phyloP scores from a whole-genome alignment of 2,888 invertebrate genomes.

The Lysandra bellargus region DNA sequence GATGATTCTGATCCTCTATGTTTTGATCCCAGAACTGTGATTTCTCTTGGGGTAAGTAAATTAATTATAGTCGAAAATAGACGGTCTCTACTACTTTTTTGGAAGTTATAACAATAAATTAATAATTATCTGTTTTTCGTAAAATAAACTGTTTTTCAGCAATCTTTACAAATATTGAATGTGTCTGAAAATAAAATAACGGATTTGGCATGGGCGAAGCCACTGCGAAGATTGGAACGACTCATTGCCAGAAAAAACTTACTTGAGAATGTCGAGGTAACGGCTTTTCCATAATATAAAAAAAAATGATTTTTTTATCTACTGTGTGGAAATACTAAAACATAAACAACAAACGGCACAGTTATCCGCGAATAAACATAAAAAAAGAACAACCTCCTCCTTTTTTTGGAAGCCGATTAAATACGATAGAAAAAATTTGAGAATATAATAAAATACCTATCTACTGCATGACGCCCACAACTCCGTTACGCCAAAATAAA shows the following conservation, averaged over 20 bases:
- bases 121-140: background rate
- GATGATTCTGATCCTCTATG: slow-evolving; percentile 79
- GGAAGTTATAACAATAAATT: background rate
- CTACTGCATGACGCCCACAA: no score
- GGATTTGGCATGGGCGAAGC: slow-evolving; percentile 75
- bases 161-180: slow-evolving; percentile 80
- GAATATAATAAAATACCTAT: no score
- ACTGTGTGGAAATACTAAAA: no score
- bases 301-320: background rate
- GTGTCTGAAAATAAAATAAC: slow-evolving; percentile 83
- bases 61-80: background rate
- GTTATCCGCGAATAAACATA: no score
- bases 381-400: no score
- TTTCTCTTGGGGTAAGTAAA: slow-evolving; percentile 78
- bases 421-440: no score
- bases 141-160: slow-evolving; percentile 60
- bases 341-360: no score
- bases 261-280: slow-evolving; percentile 75
- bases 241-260: slow-evolving; percentile 81
- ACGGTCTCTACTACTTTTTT: background rate
- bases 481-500: no score
- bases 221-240: slow-evolving; percentile 74
- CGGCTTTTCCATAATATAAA: background rate
- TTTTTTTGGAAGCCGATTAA: no score
- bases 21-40: slow-evolving; percentile 83